Base-by-base conservation (phyloP, 2,113 vertebrate species). In the Phaethon lepturus region DNA sequence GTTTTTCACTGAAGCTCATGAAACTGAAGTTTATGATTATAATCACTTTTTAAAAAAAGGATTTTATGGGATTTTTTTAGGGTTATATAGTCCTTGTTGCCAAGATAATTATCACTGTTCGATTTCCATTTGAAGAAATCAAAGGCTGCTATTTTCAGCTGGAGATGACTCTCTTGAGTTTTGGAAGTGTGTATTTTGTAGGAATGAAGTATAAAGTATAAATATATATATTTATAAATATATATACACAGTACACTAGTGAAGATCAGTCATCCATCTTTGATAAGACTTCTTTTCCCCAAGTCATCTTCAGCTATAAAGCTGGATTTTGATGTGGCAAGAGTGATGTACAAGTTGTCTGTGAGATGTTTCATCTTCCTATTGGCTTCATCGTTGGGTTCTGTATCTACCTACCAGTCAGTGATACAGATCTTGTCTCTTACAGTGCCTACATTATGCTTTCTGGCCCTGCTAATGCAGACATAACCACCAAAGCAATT, bases 301-400 rank as follows among this genome's bases (percentile, higher is more conserved):
- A 8, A 25, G 16, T 47, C 69, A 31, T 35, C 35, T 59, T 42
- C 71, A 79, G 19, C 26, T 83, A 3, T 17, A 28, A 88, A 76
- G 31, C 40, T 63, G 53, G 25, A 6, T 7, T 91, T 76, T 73
- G 22, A 22, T 84, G 24, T 55, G 38, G 11, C 28, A 50, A 49
- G 29, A 4, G 1, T 44, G 49, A 50, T 2, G 3, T 26, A 18
- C 17, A 44, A 62, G 18, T 18, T 47, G 33, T 40, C 49, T 5
- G 1, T 5, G 25, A 33, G 31, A 19, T 14, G 16, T 33, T 64
- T 84, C 31, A 22, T 89, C 63, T 84, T 68, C 9, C 24, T 10
- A 0, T 44, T 2, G 2, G 13, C 42, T 67, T 22, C 17, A 10
- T 38, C 0, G 0, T 10, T 79, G 50, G 6, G 2, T 77, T 93